A percentile compares a stretch with the other conserved stretches of the same genome.
Evolutionary conservation across 2,113 vertebrate species (phyloP).

Genomic region (Alouatta palliata): DNA sequence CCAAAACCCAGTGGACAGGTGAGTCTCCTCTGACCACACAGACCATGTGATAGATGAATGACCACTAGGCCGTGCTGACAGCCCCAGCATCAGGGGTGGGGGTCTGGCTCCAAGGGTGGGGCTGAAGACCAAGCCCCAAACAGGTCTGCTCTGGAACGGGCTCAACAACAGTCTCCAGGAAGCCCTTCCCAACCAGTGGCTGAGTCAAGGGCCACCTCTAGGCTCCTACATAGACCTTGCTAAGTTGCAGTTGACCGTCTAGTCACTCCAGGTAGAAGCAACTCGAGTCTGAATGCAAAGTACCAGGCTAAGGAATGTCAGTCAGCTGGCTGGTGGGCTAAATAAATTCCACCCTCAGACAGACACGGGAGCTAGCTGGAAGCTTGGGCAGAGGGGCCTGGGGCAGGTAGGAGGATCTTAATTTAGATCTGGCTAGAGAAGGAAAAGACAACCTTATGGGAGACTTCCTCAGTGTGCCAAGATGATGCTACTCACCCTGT

Average conservation of each 20-base stretch:
- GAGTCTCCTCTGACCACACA: neutral
- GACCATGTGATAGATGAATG: neutral
- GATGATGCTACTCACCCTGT: neutral
- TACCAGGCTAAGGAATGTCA: neutral
- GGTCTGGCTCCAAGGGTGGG: neutral
- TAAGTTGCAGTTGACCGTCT: accelerated
- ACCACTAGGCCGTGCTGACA: neutral
- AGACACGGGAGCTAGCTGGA: neutral
- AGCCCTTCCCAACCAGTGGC: neutral
- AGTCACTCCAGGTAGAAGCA: neutral
- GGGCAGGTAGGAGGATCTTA: neutral
- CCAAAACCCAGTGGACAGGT: neutral
- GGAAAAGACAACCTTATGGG: neutral
- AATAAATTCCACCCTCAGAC: neutral
- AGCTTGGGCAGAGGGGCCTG: neutral
- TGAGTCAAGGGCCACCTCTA: neutral
- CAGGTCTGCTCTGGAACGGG: neutral
- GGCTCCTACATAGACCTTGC: neutral
- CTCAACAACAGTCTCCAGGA: neutral
- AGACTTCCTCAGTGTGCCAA: neutral
- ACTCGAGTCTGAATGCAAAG: neutral
- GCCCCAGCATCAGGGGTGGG: neutral
- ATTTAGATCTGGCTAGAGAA: neutral
- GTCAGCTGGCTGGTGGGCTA: neutral
- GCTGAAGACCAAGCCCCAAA: neutral